These are phyloP conservation scores for Iguana delicatissima DNA, from an alignment of 2,797 vertebrate genomes.

Conservation along the genomic window DNA sequence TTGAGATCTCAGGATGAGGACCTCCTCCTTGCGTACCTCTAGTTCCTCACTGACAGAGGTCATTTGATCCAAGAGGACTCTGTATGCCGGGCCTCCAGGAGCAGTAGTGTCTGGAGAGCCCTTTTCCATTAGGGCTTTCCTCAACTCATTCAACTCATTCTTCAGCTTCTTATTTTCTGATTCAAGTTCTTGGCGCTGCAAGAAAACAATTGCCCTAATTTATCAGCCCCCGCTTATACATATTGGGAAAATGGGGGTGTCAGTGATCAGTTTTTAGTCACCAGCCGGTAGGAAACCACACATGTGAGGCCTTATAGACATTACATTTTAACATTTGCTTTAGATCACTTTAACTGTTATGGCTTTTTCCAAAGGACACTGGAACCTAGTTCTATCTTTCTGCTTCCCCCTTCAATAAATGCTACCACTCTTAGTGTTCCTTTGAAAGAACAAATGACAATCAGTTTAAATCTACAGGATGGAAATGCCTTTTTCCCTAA, in stretches of 20 bases:
- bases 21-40: conserved; percentile 97
- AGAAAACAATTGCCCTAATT: not conserved
- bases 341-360: not conserved
- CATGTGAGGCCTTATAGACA: not conserved
- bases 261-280: not conserved
- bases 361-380: not conserved
- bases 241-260: conserved; percentile 7
- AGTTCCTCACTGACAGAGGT: conserved; percentile 94
- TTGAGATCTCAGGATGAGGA: conserved; percentile 96
- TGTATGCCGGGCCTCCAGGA: conserved; percentile 91
- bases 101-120: conserved; percentile 84
- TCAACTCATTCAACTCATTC: conserved; percentile 92
- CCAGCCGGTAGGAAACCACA: not conserved
- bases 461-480: not conserved
- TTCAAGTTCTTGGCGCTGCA: conserved; percentile 96
- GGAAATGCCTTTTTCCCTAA: not conserved
- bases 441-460: not conserved
- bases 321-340: not conserved
- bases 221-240: not conserved
- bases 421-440: not conserved
- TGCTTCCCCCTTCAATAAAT: not conserved
- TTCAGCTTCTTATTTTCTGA: conserved; percentile 98
- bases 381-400: not conserved
- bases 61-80: conserved; percentile 94
- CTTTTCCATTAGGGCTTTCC: conserved; percentile 88